Percentiles rank a stretch among this genome's conserved stretches.
Evolutionary conservation across 2,113 vertebrate genomes (phyloP).

Genomic region (Setophaga kirtlandii): DNA sequence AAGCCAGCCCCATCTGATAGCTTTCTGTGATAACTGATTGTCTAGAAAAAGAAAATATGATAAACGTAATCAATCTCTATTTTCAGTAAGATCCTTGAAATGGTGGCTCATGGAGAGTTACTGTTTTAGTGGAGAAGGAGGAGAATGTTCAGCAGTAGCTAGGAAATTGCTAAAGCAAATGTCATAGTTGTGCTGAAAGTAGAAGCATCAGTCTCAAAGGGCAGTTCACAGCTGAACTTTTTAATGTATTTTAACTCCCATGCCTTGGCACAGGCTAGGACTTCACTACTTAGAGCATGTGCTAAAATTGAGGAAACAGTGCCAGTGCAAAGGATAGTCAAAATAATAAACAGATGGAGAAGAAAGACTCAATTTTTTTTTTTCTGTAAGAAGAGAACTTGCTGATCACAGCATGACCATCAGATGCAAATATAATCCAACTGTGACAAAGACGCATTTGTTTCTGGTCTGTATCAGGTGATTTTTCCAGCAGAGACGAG

Average conservation of each 20-base stretch:
- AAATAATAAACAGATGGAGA: neutral
- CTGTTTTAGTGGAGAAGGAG: neutral
- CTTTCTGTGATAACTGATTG: neutral
- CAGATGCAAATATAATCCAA: neutral
- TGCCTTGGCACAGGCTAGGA: neutral
- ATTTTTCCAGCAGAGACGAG: slow-evolving; percentile 31
- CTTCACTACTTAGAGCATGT: neutral
- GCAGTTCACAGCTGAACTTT: neutral
- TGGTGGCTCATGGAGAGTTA: neutral
- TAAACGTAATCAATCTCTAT: neutral
- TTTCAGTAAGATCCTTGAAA: neutral
- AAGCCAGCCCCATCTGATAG: neutral
- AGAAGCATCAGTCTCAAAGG: neutral
- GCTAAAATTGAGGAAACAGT: neutral
- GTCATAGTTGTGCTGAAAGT: neutral
- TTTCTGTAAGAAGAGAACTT: neutral
- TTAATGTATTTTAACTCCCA: neutral
- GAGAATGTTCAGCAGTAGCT: neutral
- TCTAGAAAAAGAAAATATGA: neutral
- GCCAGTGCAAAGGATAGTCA: neutral
- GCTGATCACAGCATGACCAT: slow-evolving; percentile 12
- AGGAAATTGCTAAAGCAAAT: neutral
- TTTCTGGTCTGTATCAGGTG: neutral
- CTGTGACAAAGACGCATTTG: slow-evolving; percentile 35
- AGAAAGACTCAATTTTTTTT: neutral